Percentiles rank a stretch among this genome's conserved stretches.
Evolutionary conservation across 1,140 invertebrate species (phyloP).

Genomic region (Cherax quadricarinatus): DNA sequence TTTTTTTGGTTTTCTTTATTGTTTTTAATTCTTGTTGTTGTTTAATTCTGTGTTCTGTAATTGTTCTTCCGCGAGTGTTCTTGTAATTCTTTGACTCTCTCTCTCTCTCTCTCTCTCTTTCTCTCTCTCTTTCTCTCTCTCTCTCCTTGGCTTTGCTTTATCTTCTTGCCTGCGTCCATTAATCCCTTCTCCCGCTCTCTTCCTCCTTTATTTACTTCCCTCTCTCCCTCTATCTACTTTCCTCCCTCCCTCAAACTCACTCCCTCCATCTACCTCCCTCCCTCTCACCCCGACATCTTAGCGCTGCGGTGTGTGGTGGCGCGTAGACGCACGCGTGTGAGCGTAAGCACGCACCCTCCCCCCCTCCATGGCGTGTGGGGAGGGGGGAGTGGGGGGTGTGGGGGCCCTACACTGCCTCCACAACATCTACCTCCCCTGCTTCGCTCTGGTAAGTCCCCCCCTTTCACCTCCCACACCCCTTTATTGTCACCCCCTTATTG

Average conservation of each 20-base stretch:
- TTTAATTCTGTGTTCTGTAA: too few species aligned
- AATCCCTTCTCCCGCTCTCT: neutral
- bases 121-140: neutral
- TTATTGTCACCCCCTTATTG: too few species aligned
- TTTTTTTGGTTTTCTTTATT: too few species aligned
- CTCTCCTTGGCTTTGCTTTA: neutral
- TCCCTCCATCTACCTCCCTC: neutral
- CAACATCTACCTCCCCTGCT: constrained; percentile 25
- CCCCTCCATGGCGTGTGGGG: neutral
- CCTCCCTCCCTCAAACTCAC: neutral
- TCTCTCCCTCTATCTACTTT: neutral
- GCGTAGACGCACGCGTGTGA: too few species aligned
- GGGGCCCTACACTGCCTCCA: constrained; percentile 6
- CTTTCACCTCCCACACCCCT: too few species aligned
- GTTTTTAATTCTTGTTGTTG: neutral
- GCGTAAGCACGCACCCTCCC: too few species aligned
- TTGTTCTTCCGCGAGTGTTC: too few species aligned
- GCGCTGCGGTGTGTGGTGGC: too few species aligned
- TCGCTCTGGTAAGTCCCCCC: constrained; percentile 13
- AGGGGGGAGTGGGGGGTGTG: constrained; percentile 6
- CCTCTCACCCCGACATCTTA: neutral
- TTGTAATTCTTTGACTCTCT: neutral
- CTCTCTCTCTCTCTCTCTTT: neutral
- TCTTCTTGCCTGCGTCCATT: neutral
- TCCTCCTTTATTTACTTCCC: neutral